Percentiles rank a stretch among this genome's conserved stretches.
Evolutionary conservation across 2,888 invertebrate genomes (phyloP).

Genomic region (Limenitis camilla): DNA sequence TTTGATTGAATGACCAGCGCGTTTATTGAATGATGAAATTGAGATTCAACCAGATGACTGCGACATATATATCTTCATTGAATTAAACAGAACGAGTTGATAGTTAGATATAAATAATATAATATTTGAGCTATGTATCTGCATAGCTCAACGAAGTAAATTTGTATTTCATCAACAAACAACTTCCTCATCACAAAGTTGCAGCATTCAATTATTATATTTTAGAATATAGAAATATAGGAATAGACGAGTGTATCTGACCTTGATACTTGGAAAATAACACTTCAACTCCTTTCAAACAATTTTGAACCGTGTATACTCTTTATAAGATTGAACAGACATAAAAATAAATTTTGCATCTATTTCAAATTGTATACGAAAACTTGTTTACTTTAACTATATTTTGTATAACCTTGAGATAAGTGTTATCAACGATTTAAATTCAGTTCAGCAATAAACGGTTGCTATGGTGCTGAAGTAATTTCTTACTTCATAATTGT

Average conservation of each 20-base stretch:
- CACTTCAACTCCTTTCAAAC: not conserved
- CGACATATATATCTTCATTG: too few relatives aligned
- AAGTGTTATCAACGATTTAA: constrained; percentile 6
- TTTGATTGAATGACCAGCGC: too few relatives aligned
- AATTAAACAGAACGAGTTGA: too few relatives aligned
- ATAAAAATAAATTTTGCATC: not conserved
- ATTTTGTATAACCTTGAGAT: constrained; percentile 9
- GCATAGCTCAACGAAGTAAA: too few relatives aligned
- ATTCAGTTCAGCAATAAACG: not conserved
- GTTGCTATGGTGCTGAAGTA: not conserved
- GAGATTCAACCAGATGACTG: too few relatives aligned
- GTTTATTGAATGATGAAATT: too few relatives aligned
- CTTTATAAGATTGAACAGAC: not conserved
- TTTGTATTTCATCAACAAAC: too few relatives aligned
- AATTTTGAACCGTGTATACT: not conserved
- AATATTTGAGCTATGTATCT: too few relatives aligned
- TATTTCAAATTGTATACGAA: constrained; percentile 2
- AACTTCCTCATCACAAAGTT: too few relatives aligned
- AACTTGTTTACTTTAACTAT: constrained; percentile 17
- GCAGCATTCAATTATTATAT: too few relatives aligned
- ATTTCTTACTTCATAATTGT: not conserved
- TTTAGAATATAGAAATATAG: too few relatives aligned
- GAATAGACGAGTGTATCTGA: not conserved
- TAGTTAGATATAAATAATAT: too few relatives aligned
- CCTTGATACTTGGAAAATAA: not conserved